These are phyloP conservation scores for Eulemur mongoz DNA, from an alignment of 2,797 vertebrate genomes.

Conservation along the genomic window DNA sequence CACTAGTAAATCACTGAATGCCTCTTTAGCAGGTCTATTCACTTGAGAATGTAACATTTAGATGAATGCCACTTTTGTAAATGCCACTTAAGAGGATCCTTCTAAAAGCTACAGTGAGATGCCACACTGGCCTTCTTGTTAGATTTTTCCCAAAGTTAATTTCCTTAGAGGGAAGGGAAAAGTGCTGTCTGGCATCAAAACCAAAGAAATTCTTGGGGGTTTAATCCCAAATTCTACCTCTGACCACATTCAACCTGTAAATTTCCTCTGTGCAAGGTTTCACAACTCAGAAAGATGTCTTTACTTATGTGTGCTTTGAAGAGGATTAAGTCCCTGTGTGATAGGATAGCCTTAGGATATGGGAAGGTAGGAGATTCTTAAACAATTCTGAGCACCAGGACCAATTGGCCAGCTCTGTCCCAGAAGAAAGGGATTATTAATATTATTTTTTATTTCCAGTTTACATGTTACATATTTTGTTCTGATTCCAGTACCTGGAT, in stretches of 20 bases:
- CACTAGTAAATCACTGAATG: not conserved
- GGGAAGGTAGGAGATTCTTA: not conserved
- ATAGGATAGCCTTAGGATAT: not conserved
- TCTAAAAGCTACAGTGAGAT: constrained; percentile 61
- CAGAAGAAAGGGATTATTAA: not conserved
- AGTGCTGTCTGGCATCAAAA: constrained; percentile 50
- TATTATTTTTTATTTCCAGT: not conserved
- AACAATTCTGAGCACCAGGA: not conserved
- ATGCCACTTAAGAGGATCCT: constrained; percentile 67
- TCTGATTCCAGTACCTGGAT: not conserved
- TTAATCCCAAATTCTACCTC: constrained; percentile 46
- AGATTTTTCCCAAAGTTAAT: constrained; percentile 31
- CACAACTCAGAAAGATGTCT: constrained; percentile 29
- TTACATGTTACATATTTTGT: not conserved
- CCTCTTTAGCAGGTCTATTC: constrained; percentile 33
- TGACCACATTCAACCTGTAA: constrained; percentile 67
- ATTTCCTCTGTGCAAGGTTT: constrained; percentile 64
- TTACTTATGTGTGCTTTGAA: not conserved
- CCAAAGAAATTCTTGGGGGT: constrained; percentile 65
- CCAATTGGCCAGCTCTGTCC: not conserved
- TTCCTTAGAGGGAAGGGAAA: constrained; percentile 39
- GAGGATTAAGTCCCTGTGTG: not conserved
- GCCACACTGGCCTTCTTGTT: constrained; percentile 57
- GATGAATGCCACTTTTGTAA: constrained; percentile 69
- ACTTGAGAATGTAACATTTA: constrained; percentile 43